A percentile compares a stretch with the other conserved stretches of the same genome.
These are phyloP conservation scores for Argentina silus DNA, from an alignment of 2,797 vertebrate species.

Conservation along the genomic window DNA sequence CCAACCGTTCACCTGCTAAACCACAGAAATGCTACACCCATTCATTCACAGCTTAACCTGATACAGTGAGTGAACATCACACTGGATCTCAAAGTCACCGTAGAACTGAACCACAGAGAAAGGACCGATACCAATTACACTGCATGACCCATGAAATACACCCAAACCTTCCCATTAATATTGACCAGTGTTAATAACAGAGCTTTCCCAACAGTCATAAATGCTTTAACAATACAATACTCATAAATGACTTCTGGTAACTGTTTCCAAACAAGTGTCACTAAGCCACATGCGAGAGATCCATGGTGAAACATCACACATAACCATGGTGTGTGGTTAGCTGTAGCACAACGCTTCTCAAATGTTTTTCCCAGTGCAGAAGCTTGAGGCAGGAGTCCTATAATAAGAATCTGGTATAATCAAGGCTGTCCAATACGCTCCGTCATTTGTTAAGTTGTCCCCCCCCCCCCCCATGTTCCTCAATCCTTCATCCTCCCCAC, in stretches of 20 bases:
- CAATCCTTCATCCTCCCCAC: not conserved
- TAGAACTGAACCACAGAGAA: not conserved
- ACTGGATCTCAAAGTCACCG: not conserved
- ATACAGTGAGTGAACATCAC: constrained; percentile 3
- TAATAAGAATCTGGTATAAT: constrained; percentile 20
- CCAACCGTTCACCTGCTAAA: not conserved
- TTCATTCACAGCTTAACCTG: not conserved
- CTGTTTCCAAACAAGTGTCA: constrained; percentile 5
- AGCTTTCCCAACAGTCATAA: constrained; percentile 30
- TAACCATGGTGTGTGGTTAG: constrained; percentile 3
- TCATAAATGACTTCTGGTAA: constrained; percentile 9
- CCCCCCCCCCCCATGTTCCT: not conserved
- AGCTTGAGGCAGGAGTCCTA: constrained; percentile 19
- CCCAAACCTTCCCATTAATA: constrained; percentile 17
- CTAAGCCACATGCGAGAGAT: constrained; percentile 29
- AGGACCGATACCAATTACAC: not conserved
- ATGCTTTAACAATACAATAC: constrained; percentile 21
- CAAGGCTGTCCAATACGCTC: constrained; percentile 16
- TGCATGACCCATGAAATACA: constrained; percentile 2
- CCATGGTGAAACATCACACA: constrained; percentile 16
- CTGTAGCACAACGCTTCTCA: constrained; percentile 22
- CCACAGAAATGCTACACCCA: not conserved
- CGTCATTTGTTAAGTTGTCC: not conserved
- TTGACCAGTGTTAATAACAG: constrained; percentile 39
- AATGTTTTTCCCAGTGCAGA: constrained; percentile 23